Conservation (phyloP, 2,888 invertebrate genomes). For the Stenotaenia linearis region DNA sequence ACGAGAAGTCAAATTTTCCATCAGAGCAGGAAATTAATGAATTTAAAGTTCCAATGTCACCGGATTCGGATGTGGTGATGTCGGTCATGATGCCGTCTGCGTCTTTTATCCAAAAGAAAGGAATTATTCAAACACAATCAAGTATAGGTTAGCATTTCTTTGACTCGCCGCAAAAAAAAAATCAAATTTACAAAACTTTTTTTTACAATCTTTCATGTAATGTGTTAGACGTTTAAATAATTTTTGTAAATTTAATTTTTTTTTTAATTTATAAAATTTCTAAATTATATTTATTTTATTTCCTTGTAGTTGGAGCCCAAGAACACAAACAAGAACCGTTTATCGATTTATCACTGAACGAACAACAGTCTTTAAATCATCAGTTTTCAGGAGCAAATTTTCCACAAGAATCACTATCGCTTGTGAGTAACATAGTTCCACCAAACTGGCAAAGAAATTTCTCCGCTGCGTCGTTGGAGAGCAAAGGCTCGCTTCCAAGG, state of each 20-base stretch:
- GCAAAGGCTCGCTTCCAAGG: background rate
- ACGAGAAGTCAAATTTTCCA: too few species aligned
- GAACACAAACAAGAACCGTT: background rate
- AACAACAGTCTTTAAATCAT: background rate
- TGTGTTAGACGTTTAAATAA: background rate
- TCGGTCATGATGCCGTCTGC: background rate
- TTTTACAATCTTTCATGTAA: too few species aligned
- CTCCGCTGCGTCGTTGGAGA: background rate
- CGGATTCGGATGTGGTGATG: background rate
- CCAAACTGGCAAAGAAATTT: background rate
- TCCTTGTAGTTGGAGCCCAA: background rate
- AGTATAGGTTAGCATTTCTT: background rate
- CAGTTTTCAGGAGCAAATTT: background rate
- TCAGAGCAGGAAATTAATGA: background rate
- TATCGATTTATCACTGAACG: background rate
- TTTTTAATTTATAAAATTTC: too few species aligned
- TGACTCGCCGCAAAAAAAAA: too few species aligned
- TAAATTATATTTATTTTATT: too few species aligned
- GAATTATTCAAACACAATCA: background rate
- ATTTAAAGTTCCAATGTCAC: background rate
- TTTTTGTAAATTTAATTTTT: background rate
- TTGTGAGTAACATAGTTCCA: background rate
- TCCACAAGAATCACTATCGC: background rate
- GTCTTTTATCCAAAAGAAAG: background rate
- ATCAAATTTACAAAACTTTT: too few species aligned